Percentiles rank a stretch among this genome's conserved stretches.
Conservation (phyloP, 2,888 invertebrate species). For the Phymatocera aterrima region DNA sequence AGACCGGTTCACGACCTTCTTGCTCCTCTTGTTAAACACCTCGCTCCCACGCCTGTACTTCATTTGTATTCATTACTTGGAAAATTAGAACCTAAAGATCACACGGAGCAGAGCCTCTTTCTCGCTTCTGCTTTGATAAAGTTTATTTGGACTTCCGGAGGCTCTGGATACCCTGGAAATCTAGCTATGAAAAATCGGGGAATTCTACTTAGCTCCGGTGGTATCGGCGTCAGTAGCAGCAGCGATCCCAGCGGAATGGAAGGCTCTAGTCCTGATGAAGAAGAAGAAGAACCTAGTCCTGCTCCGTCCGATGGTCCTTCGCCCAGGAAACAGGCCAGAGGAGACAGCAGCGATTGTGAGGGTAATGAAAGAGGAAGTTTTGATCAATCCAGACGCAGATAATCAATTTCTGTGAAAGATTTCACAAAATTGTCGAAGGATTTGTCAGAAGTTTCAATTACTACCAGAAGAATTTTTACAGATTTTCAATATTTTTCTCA, state of each 20-base stretch:
- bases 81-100: conserved; percentile 91
- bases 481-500: too few species aligned
- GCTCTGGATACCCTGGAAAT: conserved; percentile 69
- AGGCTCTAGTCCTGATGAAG: conserved; percentile 69
- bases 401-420: too few species aligned
- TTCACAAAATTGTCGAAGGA: too few species aligned
- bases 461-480: too few species aligned
- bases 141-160: conserved; percentile 91
- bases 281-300: conserved; percentile 71
- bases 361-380: conserved; percentile 59
- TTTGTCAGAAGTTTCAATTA: too few species aligned
- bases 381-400: too few species aligned
- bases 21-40: conserved; percentile 92
- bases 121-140: conserved; percentile 93
- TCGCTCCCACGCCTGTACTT: conserved; percentile 91
- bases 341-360: conserved; percentile 69
- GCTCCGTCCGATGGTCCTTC: conserved; percentile 77
- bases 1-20: conserved; percentile 94
- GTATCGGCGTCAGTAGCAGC: conserved; percentile 70
- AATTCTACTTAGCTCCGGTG: conserved; percentile 62
- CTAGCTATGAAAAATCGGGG: conserved; percentile 67
- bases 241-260: conserved; percentile 71
- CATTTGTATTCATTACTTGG: conserved; percentile 93
- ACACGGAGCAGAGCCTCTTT: conserved; percentile 94
- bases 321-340: conserved; percentile 79